phyloP scores from a whole-genome alignment of 2,113 vertebrate genomes.

The Lepus timidus region DNA sequence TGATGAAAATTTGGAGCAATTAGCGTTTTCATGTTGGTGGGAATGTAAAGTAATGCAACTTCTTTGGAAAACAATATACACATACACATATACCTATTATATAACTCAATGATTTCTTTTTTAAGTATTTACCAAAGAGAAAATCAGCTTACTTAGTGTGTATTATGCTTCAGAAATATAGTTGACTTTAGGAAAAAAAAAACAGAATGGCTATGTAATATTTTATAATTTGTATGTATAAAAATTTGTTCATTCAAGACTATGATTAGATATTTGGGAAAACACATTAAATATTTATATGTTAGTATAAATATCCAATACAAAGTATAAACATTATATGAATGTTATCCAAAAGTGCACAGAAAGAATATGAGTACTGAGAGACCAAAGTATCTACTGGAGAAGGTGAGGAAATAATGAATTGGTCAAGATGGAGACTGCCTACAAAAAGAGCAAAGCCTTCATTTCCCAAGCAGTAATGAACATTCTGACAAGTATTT shows the following conservation, averaged over 20 bases:
- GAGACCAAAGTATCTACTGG: not conserved
- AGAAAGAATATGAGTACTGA: constrained; percentile 12
- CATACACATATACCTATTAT: not conserved
- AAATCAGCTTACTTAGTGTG: not conserved
- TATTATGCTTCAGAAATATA: not conserved
- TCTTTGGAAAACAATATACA: not conserved
- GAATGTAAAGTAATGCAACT: not conserved
- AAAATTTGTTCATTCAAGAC: constrained; percentile 17
- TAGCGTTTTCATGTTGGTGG: not conserved
- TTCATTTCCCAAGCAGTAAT: not conserved
- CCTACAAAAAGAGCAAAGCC: not conserved
- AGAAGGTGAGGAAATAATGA: not conserved
- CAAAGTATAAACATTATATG: not conserved
- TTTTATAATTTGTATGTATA: constrained; percentile 8
- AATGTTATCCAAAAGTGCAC: not conserved
- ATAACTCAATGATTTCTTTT: constrained; percentile 7
- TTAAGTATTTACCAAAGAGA: not conserved
- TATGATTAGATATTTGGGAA: constrained; percentile 8
- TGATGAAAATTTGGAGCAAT: not conserved
- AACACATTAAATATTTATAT: not conserved
- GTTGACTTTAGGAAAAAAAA: not conserved
- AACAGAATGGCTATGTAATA: not conserved
- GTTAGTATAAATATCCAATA: constrained; percentile 31
- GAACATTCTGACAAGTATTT: constrained; percentile 32
- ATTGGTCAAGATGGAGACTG: not conserved